A percentile compares a stretch with the other conserved stretches of the same genome.
Evolutionary conservation across 2,113 vertebrate species (phyloP).

Genomic region (Rhinopomastus cyanomelas): DNA sequence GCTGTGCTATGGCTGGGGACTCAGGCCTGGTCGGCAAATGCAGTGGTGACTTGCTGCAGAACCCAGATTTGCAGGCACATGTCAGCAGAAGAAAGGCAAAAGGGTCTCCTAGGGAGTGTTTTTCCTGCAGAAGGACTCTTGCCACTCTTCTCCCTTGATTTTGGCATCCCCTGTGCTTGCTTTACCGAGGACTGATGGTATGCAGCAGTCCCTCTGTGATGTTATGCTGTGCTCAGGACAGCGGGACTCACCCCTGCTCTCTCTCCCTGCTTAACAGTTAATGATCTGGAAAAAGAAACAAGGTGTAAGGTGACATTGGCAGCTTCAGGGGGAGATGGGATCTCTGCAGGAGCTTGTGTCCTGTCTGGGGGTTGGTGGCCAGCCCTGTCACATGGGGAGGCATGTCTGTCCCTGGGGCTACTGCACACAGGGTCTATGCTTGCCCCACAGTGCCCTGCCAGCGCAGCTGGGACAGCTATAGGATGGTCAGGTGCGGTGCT

Average conservation of each 20-base stretch:
- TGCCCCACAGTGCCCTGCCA: neutral
- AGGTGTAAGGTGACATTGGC: conserved; percentile 57
- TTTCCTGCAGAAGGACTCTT: neutral
- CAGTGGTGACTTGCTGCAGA: neutral
- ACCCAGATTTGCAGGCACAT: neutral
- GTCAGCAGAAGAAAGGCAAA: neutral
- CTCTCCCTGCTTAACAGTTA: conserved; percentile 61
- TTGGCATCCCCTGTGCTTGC: neutral
- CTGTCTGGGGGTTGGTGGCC: neutral
- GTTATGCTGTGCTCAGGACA: neutral
- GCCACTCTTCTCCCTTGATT: neutral
- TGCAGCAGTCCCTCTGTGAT: neutral
- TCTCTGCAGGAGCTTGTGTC: neutral
- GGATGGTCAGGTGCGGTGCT: neutral
- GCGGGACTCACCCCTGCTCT: neutral
- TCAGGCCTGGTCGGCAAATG: neutral
- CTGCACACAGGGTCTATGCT: neutral
- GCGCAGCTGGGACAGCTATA: neutral
- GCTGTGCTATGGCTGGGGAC: rapidly evolving
- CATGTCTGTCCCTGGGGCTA: neutral
- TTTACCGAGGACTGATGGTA: neutral
- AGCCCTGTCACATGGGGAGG: rapidly evolving
- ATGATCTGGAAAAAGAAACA: conserved; percentile 54
- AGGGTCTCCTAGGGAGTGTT: neutral
- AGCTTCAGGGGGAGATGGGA: rapidly evolving